phyloP scores from a whole-genome alignment of 1,140 invertebrate genomes.

The Ooceraea biroi region DNA sequence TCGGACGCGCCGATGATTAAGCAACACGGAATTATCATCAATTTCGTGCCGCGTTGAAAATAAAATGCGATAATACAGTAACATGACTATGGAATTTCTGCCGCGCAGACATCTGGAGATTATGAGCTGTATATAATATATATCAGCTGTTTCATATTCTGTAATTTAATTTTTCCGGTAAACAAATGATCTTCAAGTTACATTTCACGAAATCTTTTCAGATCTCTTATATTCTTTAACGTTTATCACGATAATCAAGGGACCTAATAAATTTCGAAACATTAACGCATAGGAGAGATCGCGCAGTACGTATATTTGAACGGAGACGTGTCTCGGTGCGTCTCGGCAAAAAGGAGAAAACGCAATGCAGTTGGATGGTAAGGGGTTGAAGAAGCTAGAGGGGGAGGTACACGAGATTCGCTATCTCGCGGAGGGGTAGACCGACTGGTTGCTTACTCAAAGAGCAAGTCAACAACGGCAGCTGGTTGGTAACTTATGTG shows the following conservation, averaged over 20 bases:
- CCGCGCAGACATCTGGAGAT: not conserved
- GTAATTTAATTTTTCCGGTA: not conserved
- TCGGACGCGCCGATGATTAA: conserved; percentile 54
- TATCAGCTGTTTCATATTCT: not conserved
- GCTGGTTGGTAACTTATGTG: conserved; percentile 76
- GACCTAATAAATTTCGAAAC: conserved; percentile 64
- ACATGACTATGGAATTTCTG: conserved; percentile 22
- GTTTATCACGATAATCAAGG: conserved; percentile 2
- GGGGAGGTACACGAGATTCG: conserved; percentile 40
- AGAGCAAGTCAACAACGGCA: conserved; percentile 75
- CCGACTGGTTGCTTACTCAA: conserved; percentile 70
- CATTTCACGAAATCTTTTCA: not conserved
- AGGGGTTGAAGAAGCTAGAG: conserved; percentile 14
- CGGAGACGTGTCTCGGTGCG: conserved; percentile 37
- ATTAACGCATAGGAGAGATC: conserved; percentile 37
- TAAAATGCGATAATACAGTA: conserved; percentile 31
- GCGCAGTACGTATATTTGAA: not conserved
- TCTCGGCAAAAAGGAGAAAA: conserved; percentile 49
- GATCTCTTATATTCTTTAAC: too few species aligned
- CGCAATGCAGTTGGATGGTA: conserved; percentile 7
- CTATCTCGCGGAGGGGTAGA: conserved; percentile 72
- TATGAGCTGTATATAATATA: not conserved
- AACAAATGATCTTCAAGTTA: not conserved
- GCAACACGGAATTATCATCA: conserved; percentile 56
- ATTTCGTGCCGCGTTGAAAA: conserved; percentile 43